A percentile compares a stretch with the other conserved stretches of the same genome.
These are phyloP conservation scores for Sphenodon punctatus DNA, from an alignment of 2,797 vertebrate genomes.

Conservation along the genomic window DNA sequence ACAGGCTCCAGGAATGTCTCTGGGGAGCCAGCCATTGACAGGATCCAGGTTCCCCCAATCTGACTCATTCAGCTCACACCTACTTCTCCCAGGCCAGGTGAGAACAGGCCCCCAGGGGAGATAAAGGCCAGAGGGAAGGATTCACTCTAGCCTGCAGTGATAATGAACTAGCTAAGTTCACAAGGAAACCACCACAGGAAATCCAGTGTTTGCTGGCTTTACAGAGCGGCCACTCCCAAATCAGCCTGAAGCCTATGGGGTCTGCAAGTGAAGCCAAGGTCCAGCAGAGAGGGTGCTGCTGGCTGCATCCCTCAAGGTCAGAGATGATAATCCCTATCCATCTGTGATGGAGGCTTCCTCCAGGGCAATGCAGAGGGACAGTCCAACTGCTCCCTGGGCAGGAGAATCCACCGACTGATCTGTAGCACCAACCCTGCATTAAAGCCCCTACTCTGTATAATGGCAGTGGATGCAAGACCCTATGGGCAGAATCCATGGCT, in stretches of 20 bases:
- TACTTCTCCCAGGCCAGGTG: neutral
- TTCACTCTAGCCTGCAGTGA: neutral
- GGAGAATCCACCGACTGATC: no score
- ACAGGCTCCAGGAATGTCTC: neutral
- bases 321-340: no score
- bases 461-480: neutral
- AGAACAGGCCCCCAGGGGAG: neutral
- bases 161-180: no score
- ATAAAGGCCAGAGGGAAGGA: neutral
- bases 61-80: neutral
- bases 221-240: neutral
- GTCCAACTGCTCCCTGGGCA: no score
- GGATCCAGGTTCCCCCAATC: neutral
- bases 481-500: neutral
- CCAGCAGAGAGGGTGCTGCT: neutral
- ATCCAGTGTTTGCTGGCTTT: neutral
- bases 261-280: neutral
- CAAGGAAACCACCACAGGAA: neutral
- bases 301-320: no score
- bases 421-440: no score
- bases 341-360: no score
- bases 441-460: neutral
- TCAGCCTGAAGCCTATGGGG: neutral
- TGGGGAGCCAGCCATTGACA: neutral
- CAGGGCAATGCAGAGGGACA: no score